Conservation (phyloP, 2,797 vertebrate genomes). For the Decapterus maruadsi region DNA sequence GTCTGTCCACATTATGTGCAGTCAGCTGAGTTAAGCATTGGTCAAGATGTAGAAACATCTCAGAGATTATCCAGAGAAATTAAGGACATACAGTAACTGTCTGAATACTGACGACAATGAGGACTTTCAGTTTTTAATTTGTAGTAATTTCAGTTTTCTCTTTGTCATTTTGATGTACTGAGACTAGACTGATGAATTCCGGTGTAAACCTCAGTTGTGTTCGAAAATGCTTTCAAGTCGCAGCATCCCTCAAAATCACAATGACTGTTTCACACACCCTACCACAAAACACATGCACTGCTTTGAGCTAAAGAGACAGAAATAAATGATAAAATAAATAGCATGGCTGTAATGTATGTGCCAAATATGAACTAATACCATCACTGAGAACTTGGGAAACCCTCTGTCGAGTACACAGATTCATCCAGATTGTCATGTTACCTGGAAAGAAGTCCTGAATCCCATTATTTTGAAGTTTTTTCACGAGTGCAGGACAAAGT, state of each 20-base stretch:
- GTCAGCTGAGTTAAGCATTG: too few species aligned
- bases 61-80: too few species aligned
- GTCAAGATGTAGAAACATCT: too few species aligned
- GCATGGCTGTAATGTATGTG: neutral
- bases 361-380: neutral
- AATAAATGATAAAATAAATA: neutral
- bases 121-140: too few species aligned
- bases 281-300: neutral
- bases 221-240: neutral
- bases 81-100: too few species aligned
- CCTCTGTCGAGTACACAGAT: neutral
- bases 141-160: too few species aligned
- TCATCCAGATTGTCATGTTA: constrained; percentile 43
- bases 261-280: neutral
- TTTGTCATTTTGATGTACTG: too few species aligned
- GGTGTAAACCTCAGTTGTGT: neutral
- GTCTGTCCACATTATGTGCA: too few species aligned
- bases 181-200: too few species aligned
- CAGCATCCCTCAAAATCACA: too few species aligned
- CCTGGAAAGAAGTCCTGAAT: constrained; percentile 93
- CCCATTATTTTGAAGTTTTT: constrained; percentile 87
- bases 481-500: constrained; percentile 86
- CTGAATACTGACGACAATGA: too few species aligned
- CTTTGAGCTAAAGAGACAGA: neutral
- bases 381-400: neutral